Evolutionary conservation across 1,140 invertebrate genomes (phyloP).

Genomic region (Nixonia krombeini): DNA sequence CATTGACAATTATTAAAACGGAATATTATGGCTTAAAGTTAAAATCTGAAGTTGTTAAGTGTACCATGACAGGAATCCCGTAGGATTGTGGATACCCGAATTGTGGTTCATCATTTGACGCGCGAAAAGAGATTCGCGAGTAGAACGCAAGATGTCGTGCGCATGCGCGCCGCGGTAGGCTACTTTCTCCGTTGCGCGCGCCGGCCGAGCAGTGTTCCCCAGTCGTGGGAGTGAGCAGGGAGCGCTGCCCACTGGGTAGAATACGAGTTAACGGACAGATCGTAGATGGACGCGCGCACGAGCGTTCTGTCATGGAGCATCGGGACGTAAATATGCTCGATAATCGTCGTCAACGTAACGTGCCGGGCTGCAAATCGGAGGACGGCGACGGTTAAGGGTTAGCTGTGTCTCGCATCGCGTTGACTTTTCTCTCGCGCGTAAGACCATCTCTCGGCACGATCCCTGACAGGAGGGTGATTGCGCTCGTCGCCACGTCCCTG

Average conservation of each 20-base stretch:
- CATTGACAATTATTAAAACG: too few species aligned
- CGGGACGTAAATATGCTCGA: slow-evolving; percentile 43
- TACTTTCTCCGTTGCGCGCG: slow-evolving; percentile 1
- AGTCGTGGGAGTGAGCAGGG: slow-evolving; percentile 47
- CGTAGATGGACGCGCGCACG: slow-evolving; percentile 52
- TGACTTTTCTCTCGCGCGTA: slow-evolving; percentile 3
- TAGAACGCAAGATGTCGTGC: background rate
- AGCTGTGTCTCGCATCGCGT: background rate
- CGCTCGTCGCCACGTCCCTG: slow-evolving; percentile 8
- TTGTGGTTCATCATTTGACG: background rate
- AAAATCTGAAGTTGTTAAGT: too few species aligned
- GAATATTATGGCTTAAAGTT: too few species aligned
- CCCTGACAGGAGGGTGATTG: slow-evolving; percentile 4
- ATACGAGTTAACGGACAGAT: slow-evolving; percentile 41
- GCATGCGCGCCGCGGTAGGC: background rate
- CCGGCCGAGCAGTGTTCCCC: slow-evolving; percentile 7
- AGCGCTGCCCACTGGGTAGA: slow-evolving; percentile 33
- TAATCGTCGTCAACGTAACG: slow-evolving; percentile 22
- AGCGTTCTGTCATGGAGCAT: slow-evolving; percentile 55
- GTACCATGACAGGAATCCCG: too few species aligned
- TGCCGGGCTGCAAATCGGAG: slow-evolving; percentile 35
- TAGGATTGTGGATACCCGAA: background rate
- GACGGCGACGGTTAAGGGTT: slow-evolving; percentile 32
- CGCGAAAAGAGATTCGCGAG: background rate
- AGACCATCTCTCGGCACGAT: background rate